Evolutionary conservation across 2,888 invertebrate species (phyloP), one percentile per base, ranked within the genome.

Genomic region (Agapostemon virescens): DNA sequence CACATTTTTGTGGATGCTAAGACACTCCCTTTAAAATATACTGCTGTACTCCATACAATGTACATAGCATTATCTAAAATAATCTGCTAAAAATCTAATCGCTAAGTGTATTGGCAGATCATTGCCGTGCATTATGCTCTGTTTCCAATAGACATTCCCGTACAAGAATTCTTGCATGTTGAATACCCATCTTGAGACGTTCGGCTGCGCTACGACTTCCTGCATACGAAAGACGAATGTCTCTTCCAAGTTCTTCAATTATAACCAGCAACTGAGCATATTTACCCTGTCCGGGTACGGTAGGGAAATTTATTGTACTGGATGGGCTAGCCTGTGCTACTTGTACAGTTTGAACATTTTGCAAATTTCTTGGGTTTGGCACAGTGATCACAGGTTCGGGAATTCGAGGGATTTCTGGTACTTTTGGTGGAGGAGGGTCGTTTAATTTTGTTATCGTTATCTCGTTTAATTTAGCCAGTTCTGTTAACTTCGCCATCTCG

Each of bases 201-300:
- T 93, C 93, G 1, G 93, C 92, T 20, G 93, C 92, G 72, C 92
- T 92, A 23, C 93, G 92, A 75, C 92, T 92, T 4, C 93, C 93
- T 3, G 93, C 93, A 63, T 93, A 93, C 5, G 92, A 92, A 30
- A 92, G 85, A 79, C 93, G 93, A 83, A 93, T 93, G 69, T 93
- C 93, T 79, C 93, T 90, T 9, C 93, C 93, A 58, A 93, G 92
- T 88, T 93, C 93, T 83, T 93, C 93, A 73, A 93, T 93, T 49
- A 93, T 93, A 26, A 92, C 91, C 80, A 93, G 83, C 67, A 93
- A 79, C 77, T 93, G 92, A 74, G 92, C 91, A 77, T 93, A 93
- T 79, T 93, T 93, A 63, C 92, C 92, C 81, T 93, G 92, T n/a
- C 92, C 92, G 58, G 93, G 92, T 74, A 92, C 92, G 26, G 90